Evolutionary conservation across 2,797 vertebrate genomes (phyloP), one percentile per base, ranked within the genome.

Genomic region (Chelidonichthys spinosus): DNA sequence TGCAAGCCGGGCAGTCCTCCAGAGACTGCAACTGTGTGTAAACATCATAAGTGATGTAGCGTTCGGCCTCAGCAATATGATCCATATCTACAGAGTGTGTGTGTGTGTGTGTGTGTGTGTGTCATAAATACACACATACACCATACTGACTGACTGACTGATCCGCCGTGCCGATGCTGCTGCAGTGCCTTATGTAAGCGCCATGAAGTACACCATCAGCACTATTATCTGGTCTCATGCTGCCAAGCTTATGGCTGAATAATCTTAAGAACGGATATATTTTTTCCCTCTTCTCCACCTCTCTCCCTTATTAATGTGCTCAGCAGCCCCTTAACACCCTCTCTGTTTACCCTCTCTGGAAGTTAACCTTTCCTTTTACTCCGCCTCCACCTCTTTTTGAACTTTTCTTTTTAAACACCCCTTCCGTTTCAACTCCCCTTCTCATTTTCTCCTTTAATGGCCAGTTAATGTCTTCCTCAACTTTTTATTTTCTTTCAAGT

Each of bases 131-230:
- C 14, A 35, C 11, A 33, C 49, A 39, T 6, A 60, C 49, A 77
- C 64, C 53, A 70, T 72, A 25, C 25, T 25, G 25, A 25, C 25
- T 25, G 60, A 40, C 33, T 81, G 69, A 82, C 66, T 73, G 85
- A 74, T 65, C 64, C 6, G 7, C 78, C 69, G 65, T 82, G 65
- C 67, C 44, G n/a, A 46, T 63, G 44, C 75, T 84, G 85, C 91
- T 84, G 89, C 89, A 90, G 85, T 85, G 72, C 72, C 81, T 93
- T 91, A 92, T 86, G 73, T 84, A 91, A 91, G 84, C 77, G 64
- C 71, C 62, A 72, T 78, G 79, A 90, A 89, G 63, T 71, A 82
- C 81, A 83, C 76, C 76, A 89, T 90, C 89, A 91, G 86, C 85
- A 90, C 77, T 88, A 82, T 89, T 78, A 86, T 89, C 72, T 89